phyloP scores from a whole-genome alignment of 1,140 invertebrate genomes.

The Neotoxoptera formosana region DNA sequence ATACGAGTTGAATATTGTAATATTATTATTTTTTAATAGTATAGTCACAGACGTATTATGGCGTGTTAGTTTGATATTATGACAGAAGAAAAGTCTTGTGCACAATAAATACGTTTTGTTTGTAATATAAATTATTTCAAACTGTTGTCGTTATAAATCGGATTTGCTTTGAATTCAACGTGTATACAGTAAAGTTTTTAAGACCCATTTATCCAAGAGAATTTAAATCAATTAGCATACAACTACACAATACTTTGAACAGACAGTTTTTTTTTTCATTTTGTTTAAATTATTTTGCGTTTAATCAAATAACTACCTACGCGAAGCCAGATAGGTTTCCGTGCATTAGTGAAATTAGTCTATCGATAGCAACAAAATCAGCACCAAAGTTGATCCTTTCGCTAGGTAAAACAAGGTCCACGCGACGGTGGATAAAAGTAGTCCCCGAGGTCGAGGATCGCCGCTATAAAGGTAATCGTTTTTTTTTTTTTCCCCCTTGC shows the following conservation, averaged over 20 bases:
- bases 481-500: not conserved
- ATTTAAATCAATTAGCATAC: not conserved
- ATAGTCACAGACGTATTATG: not conserved
- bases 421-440: not conserved
- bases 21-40: not conserved
- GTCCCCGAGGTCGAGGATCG: not conserved
- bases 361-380: not conserved
- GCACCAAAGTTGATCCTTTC: not conserved
- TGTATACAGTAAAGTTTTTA: not conserved
- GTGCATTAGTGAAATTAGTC: not conserved
- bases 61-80: not conserved
- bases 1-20: not conserved
- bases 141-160: not conserved
- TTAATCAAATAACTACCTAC: not conserved
- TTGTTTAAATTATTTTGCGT: not conserved
- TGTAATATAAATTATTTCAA: constrained; percentile 4
- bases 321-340: not conserved
- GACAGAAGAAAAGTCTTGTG: not conserved
- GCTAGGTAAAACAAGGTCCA: not conserved
- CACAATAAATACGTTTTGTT: not conserved
- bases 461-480: not conserved
- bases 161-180: not conserved
- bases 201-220: not conserved
- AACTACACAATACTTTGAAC: not conserved
- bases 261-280: not conserved